Conservation (phyloP, 2,113 vertebrate species). For the Leiothrix lutea region DNA sequence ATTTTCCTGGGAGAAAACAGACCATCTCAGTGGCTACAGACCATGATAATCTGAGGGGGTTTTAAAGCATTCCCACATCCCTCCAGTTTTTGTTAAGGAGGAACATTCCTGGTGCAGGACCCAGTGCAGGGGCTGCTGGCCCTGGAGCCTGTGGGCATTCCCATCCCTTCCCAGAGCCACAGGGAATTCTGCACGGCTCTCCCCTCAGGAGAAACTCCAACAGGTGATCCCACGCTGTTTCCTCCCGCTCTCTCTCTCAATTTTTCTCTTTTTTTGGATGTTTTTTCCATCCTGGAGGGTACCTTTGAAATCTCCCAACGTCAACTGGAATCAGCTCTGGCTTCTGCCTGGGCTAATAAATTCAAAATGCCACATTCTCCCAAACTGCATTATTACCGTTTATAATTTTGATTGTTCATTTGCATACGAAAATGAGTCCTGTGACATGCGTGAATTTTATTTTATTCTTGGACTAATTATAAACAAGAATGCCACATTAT, state of each 20-base stretch:
- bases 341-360: constrained; percentile 83
- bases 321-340: constrained; percentile 83
- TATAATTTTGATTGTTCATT: constrained; percentile 98
- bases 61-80: neutral
- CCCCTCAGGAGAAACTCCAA: neutral
- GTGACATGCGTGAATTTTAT: constrained; percentile 92
- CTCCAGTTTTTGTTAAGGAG: neutral
- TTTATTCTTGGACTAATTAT: constrained; percentile 96
- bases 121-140: accelerated
- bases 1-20: neutral
- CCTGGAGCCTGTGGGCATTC: accelerated
- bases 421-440: constrained; percentile 98
- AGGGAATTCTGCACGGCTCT: neutral
- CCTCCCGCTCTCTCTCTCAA: neutral
- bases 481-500: constrained; percentile 99
- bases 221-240: neutral
- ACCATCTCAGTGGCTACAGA: accelerated
- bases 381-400: constrained; percentile 96
- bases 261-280: neutral
- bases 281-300: constrained; percentile 34
- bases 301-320: constrained; percentile 69
- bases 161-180: neutral
- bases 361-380: constrained; percentile 87
- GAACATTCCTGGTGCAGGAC: accelerated
- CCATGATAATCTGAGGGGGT: accelerated